Conservation (phyloP, 2,888 invertebrate species). For the Drosophila leonis region DNA sequence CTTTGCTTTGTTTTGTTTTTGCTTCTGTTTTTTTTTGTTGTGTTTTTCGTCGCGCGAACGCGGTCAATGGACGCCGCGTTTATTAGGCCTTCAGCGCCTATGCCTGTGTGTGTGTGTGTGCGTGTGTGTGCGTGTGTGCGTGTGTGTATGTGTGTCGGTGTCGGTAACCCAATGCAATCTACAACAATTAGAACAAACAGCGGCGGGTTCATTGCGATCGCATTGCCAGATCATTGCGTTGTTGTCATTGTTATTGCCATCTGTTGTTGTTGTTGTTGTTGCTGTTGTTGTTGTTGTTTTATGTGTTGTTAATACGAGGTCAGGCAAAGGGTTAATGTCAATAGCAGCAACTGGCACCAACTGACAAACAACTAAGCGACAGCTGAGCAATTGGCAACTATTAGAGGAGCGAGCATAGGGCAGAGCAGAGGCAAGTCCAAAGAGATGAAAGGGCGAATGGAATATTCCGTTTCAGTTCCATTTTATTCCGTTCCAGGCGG, state of each 20-base stretch:
- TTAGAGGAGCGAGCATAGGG: background rate
- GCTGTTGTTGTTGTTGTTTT: slow-evolving; percentile 11
- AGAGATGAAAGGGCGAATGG: background rate
- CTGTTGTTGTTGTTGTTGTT: slow-evolving; percentile 13
- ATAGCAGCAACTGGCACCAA: slow-evolving; percentile 15
- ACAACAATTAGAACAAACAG: slow-evolving; percentile 75
- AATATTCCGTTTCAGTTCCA: background rate
- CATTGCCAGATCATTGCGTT: slow-evolving; percentile 37
- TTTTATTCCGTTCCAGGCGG: background rate
- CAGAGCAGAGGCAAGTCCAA: background rate
- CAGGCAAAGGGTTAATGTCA: slow-evolving; percentile 54
- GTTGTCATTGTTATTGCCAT: slow-evolving; percentile 3
- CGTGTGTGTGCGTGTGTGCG: slow-evolving; percentile 5
- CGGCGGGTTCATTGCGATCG: slow-evolving; percentile 69
- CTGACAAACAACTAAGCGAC: background rate
- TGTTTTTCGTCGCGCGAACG: slow-evolving; percentile 14
- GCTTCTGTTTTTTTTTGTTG: background rate
- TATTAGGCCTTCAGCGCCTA: slow-evolving; percentile 57
- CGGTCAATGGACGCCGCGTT: slow-evolving; percentile 58
- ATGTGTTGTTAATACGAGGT: slow-evolving; percentile 41
- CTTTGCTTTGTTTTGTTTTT: slow-evolving; percentile 9
- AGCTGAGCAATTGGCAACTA: slow-evolving; percentile 7
- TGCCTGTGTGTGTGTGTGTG: slow-evolving; percentile 8
- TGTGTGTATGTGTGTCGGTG: slow-evolving; percentile 25
- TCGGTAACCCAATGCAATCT: slow-evolving; percentile 64